Conservation (phyloP, 2,888 invertebrate species). For the Aphelenchoides bicaudatus region DNA sequence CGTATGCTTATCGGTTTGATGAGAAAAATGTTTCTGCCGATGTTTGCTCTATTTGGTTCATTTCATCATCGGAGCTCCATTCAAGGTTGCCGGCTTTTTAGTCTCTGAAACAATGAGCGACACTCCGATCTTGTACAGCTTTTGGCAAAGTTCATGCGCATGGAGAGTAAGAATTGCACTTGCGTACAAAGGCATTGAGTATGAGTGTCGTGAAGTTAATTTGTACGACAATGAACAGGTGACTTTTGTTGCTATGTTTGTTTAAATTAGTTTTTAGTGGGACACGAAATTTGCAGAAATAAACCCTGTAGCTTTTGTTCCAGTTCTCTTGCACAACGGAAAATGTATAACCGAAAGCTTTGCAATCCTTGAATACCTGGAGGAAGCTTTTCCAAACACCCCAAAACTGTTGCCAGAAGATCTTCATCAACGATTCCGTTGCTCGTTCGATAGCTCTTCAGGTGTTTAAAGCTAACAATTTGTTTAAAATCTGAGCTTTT, state of each 20-base stretch:
- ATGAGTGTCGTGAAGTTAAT: constrained; percentile 68
- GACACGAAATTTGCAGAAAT: constrained; percentile 65
- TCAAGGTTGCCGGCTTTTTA: no score
- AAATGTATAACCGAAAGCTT: constrained; percentile 69
- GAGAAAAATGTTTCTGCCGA: no score
- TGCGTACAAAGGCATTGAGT: constrained; percentile 87
- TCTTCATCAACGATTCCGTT: constrained; percentile 66
- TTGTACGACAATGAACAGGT: constrained; percentile 61
- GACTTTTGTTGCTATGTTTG: not conserved
- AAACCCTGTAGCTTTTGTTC: constrained; percentile 89
- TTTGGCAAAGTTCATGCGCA: constrained; percentile 74
- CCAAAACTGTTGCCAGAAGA: no score
- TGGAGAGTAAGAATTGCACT: constrained; percentile 89
- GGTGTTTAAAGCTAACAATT: constrained; percentile 30
- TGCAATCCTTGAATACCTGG: constrained; percentile 79
- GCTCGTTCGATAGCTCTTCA: constrained; percentile 62
- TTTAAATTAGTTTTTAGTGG: not conserved
- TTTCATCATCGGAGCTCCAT: no score
- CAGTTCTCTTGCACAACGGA: constrained; percentile 73
- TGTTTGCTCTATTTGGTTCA: no score
- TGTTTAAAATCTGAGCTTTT: no score
- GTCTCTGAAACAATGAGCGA: no score
- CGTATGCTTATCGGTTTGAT: no score
- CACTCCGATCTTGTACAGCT: constrained; percentile 33
- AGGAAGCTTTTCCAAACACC: constrained; percentile 22